Conservation (phyloP, 1,140 invertebrate genomes). For the Diorhabda carinulata region DNA sequence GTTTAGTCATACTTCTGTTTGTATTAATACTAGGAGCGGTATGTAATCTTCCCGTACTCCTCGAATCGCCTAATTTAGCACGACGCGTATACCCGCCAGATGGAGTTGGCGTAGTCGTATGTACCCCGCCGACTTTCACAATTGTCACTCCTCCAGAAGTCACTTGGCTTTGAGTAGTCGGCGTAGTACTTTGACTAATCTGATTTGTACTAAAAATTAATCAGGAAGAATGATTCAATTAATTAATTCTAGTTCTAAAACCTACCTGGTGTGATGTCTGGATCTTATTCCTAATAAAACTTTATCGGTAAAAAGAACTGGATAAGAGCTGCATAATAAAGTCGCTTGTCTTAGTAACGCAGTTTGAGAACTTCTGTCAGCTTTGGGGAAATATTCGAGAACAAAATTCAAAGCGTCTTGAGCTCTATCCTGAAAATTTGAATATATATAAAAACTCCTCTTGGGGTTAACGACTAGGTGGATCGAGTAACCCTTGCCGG, state of each 20-base stretch:
- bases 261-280: constrained; percentile 55
- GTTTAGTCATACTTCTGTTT: constrained; percentile 68
- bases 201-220: constrained; percentile 40
- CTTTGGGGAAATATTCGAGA: constrained; percentile 65
- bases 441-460: background rate
- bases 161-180: constrained; percentile 55
- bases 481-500: no score
- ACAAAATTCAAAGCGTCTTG: constrained; percentile 77
- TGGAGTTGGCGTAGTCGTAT: constrained; percentile 28
- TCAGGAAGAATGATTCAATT: background rate
- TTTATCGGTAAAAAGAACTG: constrained; percentile 71
- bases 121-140: constrained; percentile 63
- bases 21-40: constrained; percentile 63
- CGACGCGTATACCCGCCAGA: constrained; percentile 57
- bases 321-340: constrained; percentile 69
- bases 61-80: constrained; percentile 62
- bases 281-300: constrained; percentile 68
- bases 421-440: constrained; percentile 59
- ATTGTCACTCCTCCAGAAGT: constrained; percentile 70
- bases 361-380: constrained; percentile 65
- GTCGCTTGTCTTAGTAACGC: constrained; percentile 72
- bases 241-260: background rate
- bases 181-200: constrained; percentile 32
- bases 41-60: constrained; percentile 65
- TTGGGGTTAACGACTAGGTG: no score